These are phyloP conservation scores for Dromiciops gliroides DNA, from an alignment of 2,113 vertebrate genomes.

Conservation along the genomic window DNA sequence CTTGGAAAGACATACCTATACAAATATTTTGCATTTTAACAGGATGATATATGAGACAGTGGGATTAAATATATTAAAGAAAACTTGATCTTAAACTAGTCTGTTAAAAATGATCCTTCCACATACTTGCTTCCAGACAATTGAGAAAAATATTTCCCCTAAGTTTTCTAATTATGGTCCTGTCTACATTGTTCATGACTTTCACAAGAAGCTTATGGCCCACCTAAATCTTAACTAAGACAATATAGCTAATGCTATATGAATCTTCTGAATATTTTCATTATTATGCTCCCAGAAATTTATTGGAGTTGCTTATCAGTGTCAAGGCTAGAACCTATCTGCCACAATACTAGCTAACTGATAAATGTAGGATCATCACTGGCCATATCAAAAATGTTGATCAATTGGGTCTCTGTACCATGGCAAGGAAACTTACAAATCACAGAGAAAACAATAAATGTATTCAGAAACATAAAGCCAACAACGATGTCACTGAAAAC, in stretches of 20 bases:
- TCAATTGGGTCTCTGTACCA: conserved; percentile 91
- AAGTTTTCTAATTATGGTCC: conserved; percentile 95
- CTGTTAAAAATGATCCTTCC: conserved; percentile 80
- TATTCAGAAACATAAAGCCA: conserved; percentile 63
- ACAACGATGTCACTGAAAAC: not conserved
- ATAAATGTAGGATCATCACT: conserved; percentile 97
- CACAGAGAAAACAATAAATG: conserved; percentile 90
- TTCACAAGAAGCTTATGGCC: conserved; percentile 94
- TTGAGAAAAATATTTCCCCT: conserved; percentile 93
- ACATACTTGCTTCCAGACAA: conserved; percentile 85
- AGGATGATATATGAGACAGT: conserved; percentile 90
- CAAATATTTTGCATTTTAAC: conserved; percentile 73
- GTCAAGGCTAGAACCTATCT: conserved; percentile 96
- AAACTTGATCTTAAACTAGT: conserved; percentile 83
- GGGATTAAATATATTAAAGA: conserved; percentile 93
- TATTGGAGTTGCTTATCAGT: conserved; percentile 94
- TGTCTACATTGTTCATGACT: conserved; percentile 97
- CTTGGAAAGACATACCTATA: not conserved
- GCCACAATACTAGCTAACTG: conserved; percentile 95
- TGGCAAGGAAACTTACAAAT: conserved; percentile 92
- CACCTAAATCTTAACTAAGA: conserved; percentile 96
- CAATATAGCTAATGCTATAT: conserved; percentile 98
- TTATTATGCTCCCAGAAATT: conserved; percentile 95
- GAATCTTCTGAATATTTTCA: conserved; percentile 95
- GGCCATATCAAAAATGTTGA: conserved; percentile 93